Base-by-base conservation (phyloP, 2,888 invertebrate species). In the Parelbella ahira region DNA sequence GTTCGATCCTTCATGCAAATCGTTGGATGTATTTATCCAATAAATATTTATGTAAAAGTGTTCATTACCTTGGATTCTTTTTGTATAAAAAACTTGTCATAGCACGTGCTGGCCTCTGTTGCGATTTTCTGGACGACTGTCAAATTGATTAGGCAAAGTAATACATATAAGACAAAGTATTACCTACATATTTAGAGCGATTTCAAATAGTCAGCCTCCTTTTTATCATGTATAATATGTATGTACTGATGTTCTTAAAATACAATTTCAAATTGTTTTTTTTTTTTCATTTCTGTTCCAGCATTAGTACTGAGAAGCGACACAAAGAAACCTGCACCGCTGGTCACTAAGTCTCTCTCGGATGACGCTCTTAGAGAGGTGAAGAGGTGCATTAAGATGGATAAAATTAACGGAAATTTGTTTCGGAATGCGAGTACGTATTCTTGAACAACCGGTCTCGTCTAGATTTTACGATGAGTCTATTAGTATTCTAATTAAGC, bases 291-390 rank as follows among this genome's bases (percentile, higher is more conserved):
- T 38, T 21, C 33, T 9, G n/a, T 68, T 68, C 3, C 63, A 83
- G 82, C 81, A 3, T 50, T 79, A 43, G 67, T 64, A 18, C 45
- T 71, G 10, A 63, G 63, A 30, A 67, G 50, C 29, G 70, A 75
- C 5, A 44, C 52, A 2, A 68, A 67, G 41, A 73, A 64, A 24
- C 32, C 60, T 1, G 45, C 58, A 0, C 68, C 73, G 0, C 49
- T 77, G 9, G 77, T 79, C 2, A 53, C 74, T 0, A 82, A 82
- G 47, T 82, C 82, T 0, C 47, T 81, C 5, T 78, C 80, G 5
- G 79, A 81, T 29, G 82, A 81, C 33, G 78, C 77, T 1, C 57
- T 83, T 1, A 63, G 64, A 47, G 75, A 81, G 36, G 66, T 70
- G 5, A 73, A 67, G 47, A 68, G 63, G 21, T 65, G 60, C 21